A percentile compares a stretch with the other conserved stretches of the same genome.
Conservation (phyloP, 2,113 vertebrate genomes). For the Misgurnus mizolepis region DNA sequence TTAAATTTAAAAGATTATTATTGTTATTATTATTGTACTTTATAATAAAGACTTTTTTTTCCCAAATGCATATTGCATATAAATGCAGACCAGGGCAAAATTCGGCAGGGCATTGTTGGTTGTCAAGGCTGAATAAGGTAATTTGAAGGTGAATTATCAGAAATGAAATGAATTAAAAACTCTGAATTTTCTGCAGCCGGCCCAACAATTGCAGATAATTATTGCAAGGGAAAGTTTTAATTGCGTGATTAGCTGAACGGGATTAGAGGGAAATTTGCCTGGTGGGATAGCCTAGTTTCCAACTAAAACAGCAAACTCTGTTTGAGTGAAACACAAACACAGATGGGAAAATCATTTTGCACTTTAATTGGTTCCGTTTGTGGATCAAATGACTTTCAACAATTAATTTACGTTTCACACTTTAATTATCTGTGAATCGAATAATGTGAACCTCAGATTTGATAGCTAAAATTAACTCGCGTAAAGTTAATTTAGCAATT, state of each 20-base stretch:
- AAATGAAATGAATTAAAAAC: constrained; percentile 98
- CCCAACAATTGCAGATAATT: constrained; percentile 99
- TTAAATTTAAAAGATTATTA: constrained; percentile 99
- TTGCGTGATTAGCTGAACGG: constrained; percentile 96
- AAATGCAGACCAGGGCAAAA: constrained; percentile 86
- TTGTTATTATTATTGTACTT: constrained; percentile 95
- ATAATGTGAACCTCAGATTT: constrained; percentile 99
- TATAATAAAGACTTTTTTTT: constrained; percentile 90
- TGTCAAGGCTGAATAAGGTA: constrained; percentile 98
- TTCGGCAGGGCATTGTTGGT: constrained; percentile 96
- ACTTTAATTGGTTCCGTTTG: constrained; percentile 92
- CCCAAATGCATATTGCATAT: constrained; percentile 68
- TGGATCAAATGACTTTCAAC: constrained; percentile 97
- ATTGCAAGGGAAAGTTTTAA: constrained; percentile 98
- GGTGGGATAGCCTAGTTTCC: constrained; percentile 82
- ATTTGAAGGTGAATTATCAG: constrained; percentile 99
- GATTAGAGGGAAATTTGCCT: constrained; percentile 87
- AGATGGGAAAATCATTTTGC: constrained; percentile 70
- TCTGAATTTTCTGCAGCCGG: constrained; percentile 88
- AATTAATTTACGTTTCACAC: constrained; percentile 99
- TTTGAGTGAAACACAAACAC: constrained; percentile 89
- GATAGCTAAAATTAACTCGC: constrained; percentile 99
- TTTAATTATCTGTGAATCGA: constrained; percentile 99
- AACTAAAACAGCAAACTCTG: constrained; percentile 92
- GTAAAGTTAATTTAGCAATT: constrained; percentile 99